phyloP scores from a whole-genome alignment of 2,888 invertebrate species.

The Villa cingulata region DNA sequence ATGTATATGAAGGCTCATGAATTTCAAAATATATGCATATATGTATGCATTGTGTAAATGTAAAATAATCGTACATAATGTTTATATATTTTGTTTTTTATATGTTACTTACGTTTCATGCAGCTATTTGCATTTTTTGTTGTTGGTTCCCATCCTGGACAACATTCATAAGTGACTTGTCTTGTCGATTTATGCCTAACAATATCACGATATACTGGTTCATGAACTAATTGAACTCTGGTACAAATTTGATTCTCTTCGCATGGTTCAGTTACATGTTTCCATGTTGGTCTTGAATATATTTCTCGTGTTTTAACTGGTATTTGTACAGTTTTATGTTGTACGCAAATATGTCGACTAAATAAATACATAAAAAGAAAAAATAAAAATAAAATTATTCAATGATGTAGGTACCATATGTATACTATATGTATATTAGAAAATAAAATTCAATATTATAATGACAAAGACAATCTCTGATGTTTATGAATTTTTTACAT shows the following conservation, averaged over 20 bases:
- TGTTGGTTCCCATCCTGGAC: constrained; percentile 47
- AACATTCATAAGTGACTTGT: constrained; percentile 41
- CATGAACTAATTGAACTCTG: constrained; percentile 41
- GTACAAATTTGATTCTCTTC: constrained; percentile 40
- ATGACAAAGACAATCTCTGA: no score
- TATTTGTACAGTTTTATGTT: constrained; percentile 37
- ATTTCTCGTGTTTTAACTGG: constrained; percentile 40
- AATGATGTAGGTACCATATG: no score
- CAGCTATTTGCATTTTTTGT: constrained; percentile 43
- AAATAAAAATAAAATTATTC: no score
- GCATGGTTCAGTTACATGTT: constrained; percentile 40
- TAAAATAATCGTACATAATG: no score
- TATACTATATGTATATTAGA: no score
- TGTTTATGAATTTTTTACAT: no score
- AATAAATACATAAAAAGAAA: constrained; percentile 13
- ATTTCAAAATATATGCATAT: no score
- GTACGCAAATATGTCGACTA: constrained; percentile 43
- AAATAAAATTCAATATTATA: no score
- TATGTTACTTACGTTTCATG: constrained; percentile 45
- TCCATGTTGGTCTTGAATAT: constrained; percentile 41
- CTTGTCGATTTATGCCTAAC: constrained; percentile 36
- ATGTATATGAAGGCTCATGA: no score
- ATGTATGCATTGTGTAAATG: no score
- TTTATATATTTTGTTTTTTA: no score
- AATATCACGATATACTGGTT: constrained; percentile 40